Conservation (phyloP, 2,797 vertebrate genomes). For the Euphonia xanthogaster region DNA sequence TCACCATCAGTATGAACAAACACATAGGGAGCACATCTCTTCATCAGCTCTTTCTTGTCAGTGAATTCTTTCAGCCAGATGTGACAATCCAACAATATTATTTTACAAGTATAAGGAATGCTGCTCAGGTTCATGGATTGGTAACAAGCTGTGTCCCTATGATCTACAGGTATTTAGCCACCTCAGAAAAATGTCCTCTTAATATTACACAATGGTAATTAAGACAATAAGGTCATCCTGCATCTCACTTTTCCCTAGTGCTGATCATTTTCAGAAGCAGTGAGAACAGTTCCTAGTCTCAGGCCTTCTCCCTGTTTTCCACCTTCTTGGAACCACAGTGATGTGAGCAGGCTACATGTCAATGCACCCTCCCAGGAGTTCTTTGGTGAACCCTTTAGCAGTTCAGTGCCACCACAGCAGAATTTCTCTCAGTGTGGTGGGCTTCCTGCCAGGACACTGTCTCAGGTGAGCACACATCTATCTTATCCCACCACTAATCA, state of each 20-base stretch:
- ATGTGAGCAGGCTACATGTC: neutral
- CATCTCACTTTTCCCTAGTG: neutral
- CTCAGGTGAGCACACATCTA: neutral
- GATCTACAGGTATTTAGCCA: neutral
- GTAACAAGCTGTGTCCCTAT: accelerated
- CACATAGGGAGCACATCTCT: neutral
- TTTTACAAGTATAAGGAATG: neutral
- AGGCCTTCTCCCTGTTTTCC: neutral
- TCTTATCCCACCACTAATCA: neutral
- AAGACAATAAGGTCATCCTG: neutral
- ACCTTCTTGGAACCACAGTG: neutral
- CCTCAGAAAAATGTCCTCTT: neutral
- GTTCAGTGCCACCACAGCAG: neutral
- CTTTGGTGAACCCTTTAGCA: neutral
- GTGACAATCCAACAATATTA: neutral
- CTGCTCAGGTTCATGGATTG: neutral
- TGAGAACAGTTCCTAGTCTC: neutral
- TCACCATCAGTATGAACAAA: neutral
- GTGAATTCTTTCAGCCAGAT: neutral
- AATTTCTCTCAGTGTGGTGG: accelerated
- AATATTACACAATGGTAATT: neutral
- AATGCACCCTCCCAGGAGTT: accelerated
- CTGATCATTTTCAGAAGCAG: neutral
- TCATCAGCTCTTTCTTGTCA: neutral
- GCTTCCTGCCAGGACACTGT: neutral